Conservation (phyloP, 2,797 vertebrate genomes). For the Aselliscus stoliczkanus region DNA sequence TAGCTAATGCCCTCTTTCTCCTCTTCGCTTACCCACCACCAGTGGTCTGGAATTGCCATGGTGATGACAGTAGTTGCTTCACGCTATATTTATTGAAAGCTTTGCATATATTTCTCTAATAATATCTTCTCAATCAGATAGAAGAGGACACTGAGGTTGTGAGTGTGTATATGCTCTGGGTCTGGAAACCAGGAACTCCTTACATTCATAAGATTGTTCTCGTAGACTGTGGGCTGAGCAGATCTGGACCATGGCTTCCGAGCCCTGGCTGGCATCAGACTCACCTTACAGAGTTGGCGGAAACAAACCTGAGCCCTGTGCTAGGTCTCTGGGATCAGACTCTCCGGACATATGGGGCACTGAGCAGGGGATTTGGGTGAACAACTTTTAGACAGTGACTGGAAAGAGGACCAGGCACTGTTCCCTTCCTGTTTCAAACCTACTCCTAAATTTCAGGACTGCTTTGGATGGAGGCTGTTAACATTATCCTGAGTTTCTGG, state of each 20-base stretch:
- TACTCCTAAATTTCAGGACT: neutral
- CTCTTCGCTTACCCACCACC: neutral
- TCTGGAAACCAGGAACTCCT: neutral
- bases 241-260: neutral
- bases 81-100: neutral
- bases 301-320: neutral
- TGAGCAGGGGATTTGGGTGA: neutral
- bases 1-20: neutral
- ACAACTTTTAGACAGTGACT: neutral
- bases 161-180: neutral
- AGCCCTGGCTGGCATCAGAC: neutral
- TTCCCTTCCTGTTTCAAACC: neutral
- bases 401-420: neutral
- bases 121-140: no score
- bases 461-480: neutral
- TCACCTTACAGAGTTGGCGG: neutral
- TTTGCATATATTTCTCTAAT: neutral
- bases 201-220: neutral
- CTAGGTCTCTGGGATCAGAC: neutral
- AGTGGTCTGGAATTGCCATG: neutral
- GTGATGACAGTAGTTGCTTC: neutral
- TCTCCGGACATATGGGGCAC: rapidly evolving
- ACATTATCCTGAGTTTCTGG: neutral
- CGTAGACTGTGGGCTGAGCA: no score
- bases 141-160: neutral